Base-by-base conservation (phyloP, 2,113 vertebrate genomes). In the Lipophrys pholis region DNA sequence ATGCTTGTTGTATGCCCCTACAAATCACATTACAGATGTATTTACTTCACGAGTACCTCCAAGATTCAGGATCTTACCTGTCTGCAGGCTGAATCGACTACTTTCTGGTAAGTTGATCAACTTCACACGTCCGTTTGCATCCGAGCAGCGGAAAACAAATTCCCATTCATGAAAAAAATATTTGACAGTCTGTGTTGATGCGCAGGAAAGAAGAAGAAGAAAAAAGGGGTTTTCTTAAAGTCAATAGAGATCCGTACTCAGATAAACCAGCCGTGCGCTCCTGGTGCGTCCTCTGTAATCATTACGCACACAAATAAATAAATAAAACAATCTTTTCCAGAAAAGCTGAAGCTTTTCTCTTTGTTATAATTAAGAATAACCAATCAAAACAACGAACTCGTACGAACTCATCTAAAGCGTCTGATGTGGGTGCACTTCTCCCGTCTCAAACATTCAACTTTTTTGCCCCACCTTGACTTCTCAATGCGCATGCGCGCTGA, bases 391-490 rank as follows among this genome's bases (percentile, higher is more conserved):
- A 48, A 35, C 8, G 11, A 11, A 46, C 3, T n/a, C 12, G 43
- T 61, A 41, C 59, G n/a, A 12, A 7, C 5, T 7, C 17, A 30
- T 21, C 54, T 7, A 5, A 35, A 5, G 6, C 39, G 49, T 16
- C 38, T 42, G 9, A 8, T 53, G 49, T 58, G 46, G 11, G 45
- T 56, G 5, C 58, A 62, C 45, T 62, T 51, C 42, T 69, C 52
- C 82, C 42, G 76, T 72, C 60, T 78, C 35, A 85, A 83, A 76
- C 74, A 4, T 84, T 87, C 48, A 85, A 87, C 59, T 30, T 30
- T 30, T 78, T 84, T 80, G 83, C 86, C 90, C 86, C 90, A 86
- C 90, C 90, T 90, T 83, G 11, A 51, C 84, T 84, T 46, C 12
- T 12, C 52, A 78, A 1, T 45, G 87, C 86, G 45, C 90, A 90